These are phyloP conservation scores for Agrilus cyanescens DNA, from an alignment of 2,888 invertebrate genomes.

Conservation along the genomic window DNA sequence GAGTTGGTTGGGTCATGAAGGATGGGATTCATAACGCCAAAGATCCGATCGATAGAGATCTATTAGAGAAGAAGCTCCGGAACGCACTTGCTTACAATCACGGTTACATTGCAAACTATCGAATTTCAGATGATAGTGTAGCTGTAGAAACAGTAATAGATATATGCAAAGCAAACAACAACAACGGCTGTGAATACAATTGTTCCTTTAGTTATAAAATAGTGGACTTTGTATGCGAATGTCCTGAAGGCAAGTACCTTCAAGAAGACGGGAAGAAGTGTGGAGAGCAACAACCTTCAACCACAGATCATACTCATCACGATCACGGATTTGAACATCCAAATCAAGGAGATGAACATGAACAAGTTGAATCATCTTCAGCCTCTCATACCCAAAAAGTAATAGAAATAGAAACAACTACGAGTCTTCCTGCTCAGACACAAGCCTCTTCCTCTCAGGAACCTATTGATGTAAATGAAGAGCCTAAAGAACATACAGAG, in stretches of 20 bases:
- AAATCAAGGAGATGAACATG: conserved; percentile 20
- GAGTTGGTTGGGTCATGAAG: conserved; percentile 53
- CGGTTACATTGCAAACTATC: conserved; percentile 38
- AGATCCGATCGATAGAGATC: conserved; percentile 39
- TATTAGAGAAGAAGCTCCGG: conserved; percentile 38
- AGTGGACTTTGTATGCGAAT: conserved; percentile 54
- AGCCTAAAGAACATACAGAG: too few species aligned
- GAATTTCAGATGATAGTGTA: conserved; percentile 38
- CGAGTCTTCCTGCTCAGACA: conserved; percentile 25
- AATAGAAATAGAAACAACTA: conserved; percentile 19
- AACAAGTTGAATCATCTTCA: conserved; percentile 20
- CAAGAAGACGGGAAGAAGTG: conserved; percentile 38
- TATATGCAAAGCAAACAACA: conserved; percentile 50
- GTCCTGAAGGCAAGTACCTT: conserved; percentile 45
- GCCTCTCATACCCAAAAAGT: conserved; percentile 20
- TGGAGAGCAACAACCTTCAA: conserved; percentile 20
- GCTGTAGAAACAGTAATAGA: conserved; percentile 47
- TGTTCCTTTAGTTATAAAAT: conserved; percentile 53
- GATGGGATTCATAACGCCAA: conserved; percentile 34
- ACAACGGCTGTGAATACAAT: conserved; percentile 49
- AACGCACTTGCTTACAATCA: conserved; percentile 39
- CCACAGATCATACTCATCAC: conserved; percentile 12
- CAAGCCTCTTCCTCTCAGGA: conserved; percentile 26
- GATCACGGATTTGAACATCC: conserved; percentile 15
- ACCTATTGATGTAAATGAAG: conserved; percentile 17